Percentiles rank a stretch among this genome's conserved stretches.
These are phyloP conservation scores for Archivesica marissinica DNA, from an alignment of 1,140 invertebrate species.

Conservation along the genomic window DNA sequence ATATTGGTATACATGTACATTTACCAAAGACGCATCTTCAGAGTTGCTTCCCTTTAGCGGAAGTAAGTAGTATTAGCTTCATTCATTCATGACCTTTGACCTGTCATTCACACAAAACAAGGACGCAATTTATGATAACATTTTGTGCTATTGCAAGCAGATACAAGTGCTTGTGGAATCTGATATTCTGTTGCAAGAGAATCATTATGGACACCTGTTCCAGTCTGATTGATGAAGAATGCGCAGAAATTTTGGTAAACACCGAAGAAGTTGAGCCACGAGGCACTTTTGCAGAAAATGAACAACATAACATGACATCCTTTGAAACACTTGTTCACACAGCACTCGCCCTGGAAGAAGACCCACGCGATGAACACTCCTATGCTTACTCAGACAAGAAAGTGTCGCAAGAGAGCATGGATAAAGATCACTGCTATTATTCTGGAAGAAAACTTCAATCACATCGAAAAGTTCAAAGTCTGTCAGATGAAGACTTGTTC, in stretches of 20 bases:
- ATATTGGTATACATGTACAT: background rate
- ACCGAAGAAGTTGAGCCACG: background rate
- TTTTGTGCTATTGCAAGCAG: background rate
- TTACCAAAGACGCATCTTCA: background rate
- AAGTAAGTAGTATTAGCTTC: slow-evolving; percentile 8
- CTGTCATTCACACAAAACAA: slow-evolving; percentile 24
- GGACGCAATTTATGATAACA: slow-evolving; percentile 5
- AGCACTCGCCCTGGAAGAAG: slow-evolving; percentile 32
- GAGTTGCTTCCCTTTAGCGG: slow-evolving; percentile 36
- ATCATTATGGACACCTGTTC: background rate
- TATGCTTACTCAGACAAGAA: slow-evolving; percentile 45
- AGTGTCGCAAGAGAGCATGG: background rate
- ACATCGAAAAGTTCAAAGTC: slow-evolving; percentile 15
- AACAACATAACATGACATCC: background rate
- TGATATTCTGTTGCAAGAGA: background rate
- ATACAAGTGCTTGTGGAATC: background rate
- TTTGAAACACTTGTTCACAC: slow-evolving; percentile 45
- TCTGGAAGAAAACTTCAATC: background rate
- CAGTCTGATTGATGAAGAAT: slow-evolving; percentile 15
- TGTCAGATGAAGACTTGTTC: slow-evolving; percentile 19
- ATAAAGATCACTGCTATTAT: slow-evolving; percentile 53
- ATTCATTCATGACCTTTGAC: slow-evolving; percentile 25
- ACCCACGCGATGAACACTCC: slow-evolving; percentile 46
- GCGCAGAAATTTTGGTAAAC: slow-evolving; percentile 38
- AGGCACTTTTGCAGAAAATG: background rate